Evolutionary conservation across 2,888 invertebrate species (phyloP), one percentile per base, ranked within the genome.

Genomic region (Priapulus caudatus): DNA sequence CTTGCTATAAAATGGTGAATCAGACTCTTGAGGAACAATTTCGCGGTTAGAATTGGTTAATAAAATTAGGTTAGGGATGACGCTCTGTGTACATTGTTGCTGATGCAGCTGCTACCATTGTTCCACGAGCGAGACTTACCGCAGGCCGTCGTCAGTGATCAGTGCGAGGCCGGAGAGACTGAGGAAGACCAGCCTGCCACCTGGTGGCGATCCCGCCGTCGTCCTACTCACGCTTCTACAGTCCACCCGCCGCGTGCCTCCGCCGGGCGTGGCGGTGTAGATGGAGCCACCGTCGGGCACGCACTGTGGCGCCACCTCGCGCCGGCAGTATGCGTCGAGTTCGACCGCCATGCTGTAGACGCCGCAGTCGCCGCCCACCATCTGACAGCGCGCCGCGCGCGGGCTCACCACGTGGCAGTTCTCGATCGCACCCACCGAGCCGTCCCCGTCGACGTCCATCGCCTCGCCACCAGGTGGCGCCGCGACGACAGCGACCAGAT

Each of bases 81-180:
- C n/a, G n/a, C n/a, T n/a, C n/a, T n/a, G n/a, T n/a, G n/a, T n/a
- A n/a, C n/a, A n/a, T n/a, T n/a, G n/a, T n/a, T n/a, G n/a, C n/a
- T 63, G 56, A 22, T 53, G 48, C 43, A 69, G 59, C 20, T 56
- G 16, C 1, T 65, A 65, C 16, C 66, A 59, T 4, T 62, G 61
- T 4, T 58, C 59, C 24, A 58, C 57, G 33, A 52, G 53, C 1
- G 59, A 56, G 47, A 66, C 53, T 16, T 52, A 58, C 48, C 66
- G 66, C 33, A 33, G 33, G 5, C 33, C 33, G n/a, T 33, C 5
- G n/a, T 5, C 33, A 10, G 33, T 33, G 5, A 33, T 5, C 33
- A 33, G 33, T 33, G 33, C 5, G n/a, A 33, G 33, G 5, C 33
- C 33, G 33, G 33, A 33, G 10, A 33, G n/a, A n/a, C 33, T 10